phyloP scores from a whole-genome alignment of 2,113 vertebrate species.

The Eretmochelys imbricata region DNA sequence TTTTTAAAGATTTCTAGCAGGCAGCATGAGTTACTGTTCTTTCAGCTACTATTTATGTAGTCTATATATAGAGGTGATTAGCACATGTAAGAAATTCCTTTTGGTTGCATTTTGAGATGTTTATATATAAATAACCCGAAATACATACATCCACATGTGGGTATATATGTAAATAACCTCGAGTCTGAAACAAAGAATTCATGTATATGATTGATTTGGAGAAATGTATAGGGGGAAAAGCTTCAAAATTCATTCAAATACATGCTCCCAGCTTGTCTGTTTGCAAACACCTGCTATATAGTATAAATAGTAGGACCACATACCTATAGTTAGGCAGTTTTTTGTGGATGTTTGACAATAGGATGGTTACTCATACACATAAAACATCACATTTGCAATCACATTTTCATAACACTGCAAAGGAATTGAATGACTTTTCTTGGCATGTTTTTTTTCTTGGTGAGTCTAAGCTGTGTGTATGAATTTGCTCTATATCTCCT shows the following conservation, averaged over 20 bases:
- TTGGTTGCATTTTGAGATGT: neutral
- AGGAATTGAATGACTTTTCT: conserved; percentile 2
- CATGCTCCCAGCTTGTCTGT: neutral
- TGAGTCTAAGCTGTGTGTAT: neutral
- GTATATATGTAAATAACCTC: neutral
- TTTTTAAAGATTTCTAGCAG: neutral
- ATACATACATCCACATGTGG: neutral
- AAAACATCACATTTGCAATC: neutral
- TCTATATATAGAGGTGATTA: neutral
- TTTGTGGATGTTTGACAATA: neutral
- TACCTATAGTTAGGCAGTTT: neutral
- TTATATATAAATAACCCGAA: neutral
- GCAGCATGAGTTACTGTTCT: neutral
- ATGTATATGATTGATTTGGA: neutral
- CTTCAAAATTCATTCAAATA: neutral
- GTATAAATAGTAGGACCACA: neutral
- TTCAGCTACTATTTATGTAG: neutral
- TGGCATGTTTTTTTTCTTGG: neutral
- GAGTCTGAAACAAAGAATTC: neutral
- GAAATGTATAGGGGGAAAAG: neutral
- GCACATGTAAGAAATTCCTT: neutral
- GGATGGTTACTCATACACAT: neutral
- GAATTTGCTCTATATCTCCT: neutral
- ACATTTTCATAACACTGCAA: neutral
- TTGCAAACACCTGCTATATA: neutral